Evolutionary conservation across 1,140 invertebrate species (phyloP), one percentile per base, ranked within the genome.

Genomic region (Cephus cinctus): DNA sequence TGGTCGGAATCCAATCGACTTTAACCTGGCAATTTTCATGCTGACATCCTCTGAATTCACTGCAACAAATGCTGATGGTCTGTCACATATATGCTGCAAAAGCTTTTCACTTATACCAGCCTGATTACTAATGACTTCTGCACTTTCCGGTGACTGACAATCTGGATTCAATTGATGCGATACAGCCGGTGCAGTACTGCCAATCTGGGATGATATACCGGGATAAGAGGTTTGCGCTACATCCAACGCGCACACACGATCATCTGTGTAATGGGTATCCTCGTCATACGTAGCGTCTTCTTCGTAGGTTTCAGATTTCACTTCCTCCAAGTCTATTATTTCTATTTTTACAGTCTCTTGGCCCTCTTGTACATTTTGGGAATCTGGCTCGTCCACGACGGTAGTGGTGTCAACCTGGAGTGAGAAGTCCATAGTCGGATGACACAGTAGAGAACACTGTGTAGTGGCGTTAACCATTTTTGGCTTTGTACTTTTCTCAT

Each of bases 1-100:
- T 6, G 74, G 74, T 30, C 61, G 69, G 30, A 75, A 76, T 4
- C 73, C 73, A 42, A 76, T 76, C 0, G 73, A 71, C 20, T 70
- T 52, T 2, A 76, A 50, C 15, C 62, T 53, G 5, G 65, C 61
- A 15, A 75, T 71, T 32, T 64, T 57, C 16, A 66, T n/a, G 27
- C 59, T 62, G 18, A 55, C 67, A 14, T 70, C 57, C 2, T 60
- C 52, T 21, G 59, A 53, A 36, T 67, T 58, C 12, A 76, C 70
- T 19, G 72, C 64, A 4, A 62, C 72, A 47, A 76, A 74, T 4
- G 72, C 72, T 3, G 73, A 75, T 1, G 40, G 41, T n/a, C 20
- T 8, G 19, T 43, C 14, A 9, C 1, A n/a, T 4, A 2, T 9
- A 30, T 34, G 58, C 50, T 14, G 46, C 39, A 0, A 21, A 44